Evolutionary conservation across 1,140 invertebrate species (phyloP).

Genomic region (Sogatella furcifera): DNA sequence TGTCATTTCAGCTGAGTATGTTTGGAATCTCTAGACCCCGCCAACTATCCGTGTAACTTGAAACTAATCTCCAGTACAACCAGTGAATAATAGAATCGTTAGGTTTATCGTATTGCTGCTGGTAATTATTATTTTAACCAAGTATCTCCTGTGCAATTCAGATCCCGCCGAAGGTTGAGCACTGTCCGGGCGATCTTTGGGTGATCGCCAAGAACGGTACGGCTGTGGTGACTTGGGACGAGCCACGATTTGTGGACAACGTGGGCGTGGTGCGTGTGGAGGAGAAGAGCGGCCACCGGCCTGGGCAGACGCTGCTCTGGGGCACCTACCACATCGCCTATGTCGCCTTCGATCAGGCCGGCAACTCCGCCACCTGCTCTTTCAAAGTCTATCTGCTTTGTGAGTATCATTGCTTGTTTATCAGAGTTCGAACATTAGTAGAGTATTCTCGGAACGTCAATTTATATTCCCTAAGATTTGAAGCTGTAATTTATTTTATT

Average conservation of each 20-base stretch:
- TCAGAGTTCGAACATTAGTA: no score
- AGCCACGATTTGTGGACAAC: constrained; percentile 84
- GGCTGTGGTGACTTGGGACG: constrained; percentile 86
- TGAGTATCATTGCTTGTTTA: no score
- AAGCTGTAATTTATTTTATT: no score
- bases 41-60: no score
- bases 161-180: constrained; percentile 71
- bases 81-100: neutral
- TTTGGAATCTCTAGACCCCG: no score
- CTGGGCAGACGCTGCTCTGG: constrained; percentile 85
- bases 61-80: no score
- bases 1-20: no score
- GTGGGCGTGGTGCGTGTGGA: constrained; percentile 66
- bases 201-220: constrained; percentile 87
- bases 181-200: constrained; percentile 89
- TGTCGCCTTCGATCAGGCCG: constrained; percentile 80
- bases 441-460: no score
- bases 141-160: no score
- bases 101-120: no score
- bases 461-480: no score
- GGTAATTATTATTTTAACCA: no score
- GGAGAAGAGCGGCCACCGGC: constrained; percentile 76
- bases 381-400: constrained; percentile 88
- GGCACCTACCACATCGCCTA: constrained; percentile 90
- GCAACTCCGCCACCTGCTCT: constrained; percentile 81